These are phyloP conservation scores for Emberiza fucata DNA, from an alignment of 2,113 vertebrate genomes.

Conservation along the genomic window DNA sequence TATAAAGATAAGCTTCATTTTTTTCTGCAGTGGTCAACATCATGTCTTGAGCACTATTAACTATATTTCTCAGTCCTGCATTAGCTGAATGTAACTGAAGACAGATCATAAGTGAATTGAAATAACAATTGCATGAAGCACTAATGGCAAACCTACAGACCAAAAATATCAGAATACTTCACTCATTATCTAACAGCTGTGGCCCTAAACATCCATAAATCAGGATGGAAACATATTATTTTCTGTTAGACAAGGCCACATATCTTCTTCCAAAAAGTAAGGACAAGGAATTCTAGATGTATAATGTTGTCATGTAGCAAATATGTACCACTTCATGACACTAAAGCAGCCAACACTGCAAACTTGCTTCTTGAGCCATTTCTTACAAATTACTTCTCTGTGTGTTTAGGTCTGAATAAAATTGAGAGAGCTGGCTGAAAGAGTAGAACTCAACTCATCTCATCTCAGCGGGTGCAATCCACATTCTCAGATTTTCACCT, in stretches of 20 bases:
- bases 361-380: not conserved
- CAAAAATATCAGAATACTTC: not conserved
- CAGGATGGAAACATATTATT: not conserved
- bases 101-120: not conserved
- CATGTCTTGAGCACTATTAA: not conserved
- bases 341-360: not conserved
- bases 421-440: not conserved
- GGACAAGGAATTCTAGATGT: not conserved
- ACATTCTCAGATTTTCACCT: not conserved
- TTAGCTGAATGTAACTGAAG: not conserved
- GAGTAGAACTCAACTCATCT: not conserved
- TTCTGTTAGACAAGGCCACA: not conserved
- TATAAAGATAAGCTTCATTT: not conserved
- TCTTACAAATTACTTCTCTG: not conserved
- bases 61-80: not conserved
- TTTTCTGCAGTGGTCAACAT: not conserved
- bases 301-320: not conserved
- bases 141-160: not conserved
- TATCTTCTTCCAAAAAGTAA: not conserved
- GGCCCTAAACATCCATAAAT: not conserved
- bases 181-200: not conserved
- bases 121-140: not conserved
- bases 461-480: not conserved
- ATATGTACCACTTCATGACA: not conserved
- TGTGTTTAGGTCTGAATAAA: not conserved